A percentile compares a stretch with the other conserved stretches of the same genome.
Evolutionary conservation across 2,888 invertebrate genomes (phyloP).

Genomic region (Leptinotarsa tumamoca): DNA sequence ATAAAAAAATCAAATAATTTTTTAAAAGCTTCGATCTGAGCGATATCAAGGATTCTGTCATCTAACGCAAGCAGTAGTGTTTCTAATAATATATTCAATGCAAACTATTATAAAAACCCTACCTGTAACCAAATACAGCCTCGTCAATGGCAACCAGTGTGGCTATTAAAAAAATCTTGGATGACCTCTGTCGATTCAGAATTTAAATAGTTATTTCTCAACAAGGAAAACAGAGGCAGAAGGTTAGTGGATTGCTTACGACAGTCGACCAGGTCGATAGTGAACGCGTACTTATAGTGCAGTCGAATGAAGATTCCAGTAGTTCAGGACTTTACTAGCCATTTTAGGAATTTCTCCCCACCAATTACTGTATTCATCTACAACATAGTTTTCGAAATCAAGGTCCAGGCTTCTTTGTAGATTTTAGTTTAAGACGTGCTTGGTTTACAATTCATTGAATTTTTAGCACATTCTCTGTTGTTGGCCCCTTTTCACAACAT

Average conservation of each 20-base stretch:
- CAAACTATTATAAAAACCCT: constrained; percentile 31
- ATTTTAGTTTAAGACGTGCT: too few relatives aligned
- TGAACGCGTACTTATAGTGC: constrained; percentile 24
- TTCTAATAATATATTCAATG: constrained; percentile 18
- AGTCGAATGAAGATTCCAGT: background rate
- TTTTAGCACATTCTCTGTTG: too few relatives aligned
- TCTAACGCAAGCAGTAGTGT: constrained; percentile 8
- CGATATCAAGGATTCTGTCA: background rate
- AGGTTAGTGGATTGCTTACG: constrained; percentile 59
- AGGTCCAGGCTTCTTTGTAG: too few relatives aligned
- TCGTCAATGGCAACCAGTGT: constrained; percentile 61
- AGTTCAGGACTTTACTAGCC: background rate
- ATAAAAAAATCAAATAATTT: too few relatives aligned
- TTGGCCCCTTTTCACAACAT: too few relatives aligned
- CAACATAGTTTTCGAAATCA: too few relatives aligned
- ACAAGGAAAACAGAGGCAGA: constrained; percentile 61
- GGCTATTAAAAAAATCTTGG: constrained; percentile 57
- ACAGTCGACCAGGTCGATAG: constrained; percentile 47
- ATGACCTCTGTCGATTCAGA: constrained; percentile 60
- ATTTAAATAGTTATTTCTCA: constrained; percentile 58
- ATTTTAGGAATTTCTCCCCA: too few relatives aligned
- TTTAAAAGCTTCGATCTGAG: too few relatives aligned
- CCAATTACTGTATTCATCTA: too few relatives aligned
- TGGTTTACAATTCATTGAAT: too few relatives aligned
- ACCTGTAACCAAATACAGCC: constrained; percentile 54